Base-by-base conservation (phyloP, 2,113 vertebrate species). In the Lampris incognitus region DNA sequence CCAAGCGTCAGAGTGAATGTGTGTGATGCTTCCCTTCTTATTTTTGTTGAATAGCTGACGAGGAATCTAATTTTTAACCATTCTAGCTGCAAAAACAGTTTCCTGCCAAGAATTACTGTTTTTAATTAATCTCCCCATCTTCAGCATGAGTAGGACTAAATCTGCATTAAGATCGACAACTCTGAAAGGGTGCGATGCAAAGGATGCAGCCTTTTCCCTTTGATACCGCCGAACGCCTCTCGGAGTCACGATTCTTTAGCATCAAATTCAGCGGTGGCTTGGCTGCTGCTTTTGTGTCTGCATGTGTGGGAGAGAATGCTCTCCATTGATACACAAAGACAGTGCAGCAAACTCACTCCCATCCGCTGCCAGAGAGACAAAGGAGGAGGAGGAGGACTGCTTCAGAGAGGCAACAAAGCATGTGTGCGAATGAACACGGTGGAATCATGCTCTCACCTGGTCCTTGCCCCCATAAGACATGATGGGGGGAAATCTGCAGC, bases 221-320 rank as follows among this genome's bases (percentile, higher is more conserved):
- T 11, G 11, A 36, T 38, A 38, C 5, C 9, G 55, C 7, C 36
- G 55, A 57, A 7, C 9, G 51, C 9, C 38, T 54, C 48, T 13
- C 6, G 3, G 10, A 52, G 51, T 55, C 66, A 67, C 51, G 66
- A 24, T 36, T 64, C 44, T 2, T n/a, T 64, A 7, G 42, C n/a
- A 49, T 67, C 11, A 54, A 10, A 49, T 8, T 54, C 39, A 24
- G 51, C 39, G 51, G 38, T 52, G 51, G 39, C 51, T n/a, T 11
- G 9, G 54, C 8, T 13, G 54, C 24, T 69, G 66, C 41, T 11
- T 57, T 48, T 69, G 66, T 48, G 42, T 68, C 39, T 68, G 51
- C 11, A 9, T 69, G 40, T 36, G 66, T 56, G 66, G 66, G 48
- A 50, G 48, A 38, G 48, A 66, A 4, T 3, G 24, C 48, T 5